Evolutionary conservation across 2,888 invertebrate species (phyloP).

Genomic region (Tenthredo amoena): DNA sequence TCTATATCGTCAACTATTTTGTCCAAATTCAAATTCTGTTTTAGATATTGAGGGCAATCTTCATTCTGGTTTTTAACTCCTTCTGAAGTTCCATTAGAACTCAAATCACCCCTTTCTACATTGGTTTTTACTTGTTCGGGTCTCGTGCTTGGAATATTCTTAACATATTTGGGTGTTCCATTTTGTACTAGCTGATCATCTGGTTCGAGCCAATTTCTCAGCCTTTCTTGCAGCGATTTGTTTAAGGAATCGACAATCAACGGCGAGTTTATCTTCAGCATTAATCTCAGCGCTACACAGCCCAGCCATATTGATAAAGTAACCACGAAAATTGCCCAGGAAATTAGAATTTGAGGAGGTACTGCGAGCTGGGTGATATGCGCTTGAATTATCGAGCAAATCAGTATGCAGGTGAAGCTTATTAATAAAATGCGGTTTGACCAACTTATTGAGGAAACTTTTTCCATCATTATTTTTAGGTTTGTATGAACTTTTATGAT

Average conservation of each 20-base stretch:
- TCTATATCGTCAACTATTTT: constrained; percentile 77
- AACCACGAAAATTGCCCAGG: constrained; percentile 69
- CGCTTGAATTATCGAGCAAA: constrained; percentile 67
- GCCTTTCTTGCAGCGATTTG: constrained; percentile 62
- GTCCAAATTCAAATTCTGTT: constrained; percentile 61
- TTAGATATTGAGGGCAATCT: constrained; percentile 18
- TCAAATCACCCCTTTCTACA: constrained; percentile 40
- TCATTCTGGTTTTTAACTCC: not conserved
- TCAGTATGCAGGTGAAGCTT: constrained; percentile 63
- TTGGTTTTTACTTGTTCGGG: constrained; percentile 19
- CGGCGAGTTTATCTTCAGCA: constrained; percentile 69
- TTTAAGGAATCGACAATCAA: constrained; percentile 65
- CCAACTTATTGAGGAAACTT: constrained; percentile 69
- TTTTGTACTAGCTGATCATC: constrained; percentile 50
- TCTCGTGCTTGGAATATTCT: not conserved
- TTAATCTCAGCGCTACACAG: constrained; percentile 67
- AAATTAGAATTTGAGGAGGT: constrained; percentile 69
- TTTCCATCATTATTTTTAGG: constrained; percentile 58
- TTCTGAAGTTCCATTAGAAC: not conserved
- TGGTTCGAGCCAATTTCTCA: constrained; percentile 57
- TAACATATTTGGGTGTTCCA: not conserved
- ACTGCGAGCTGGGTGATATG: constrained; percentile 65
- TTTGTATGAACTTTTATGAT: not conserved
- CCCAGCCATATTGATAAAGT: constrained; percentile 71
- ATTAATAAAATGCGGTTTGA: constrained; percentile 69